These are phyloP conservation scores for Megastigmus dorsalis DNA, from an alignment of 2,888 invertebrate species.

Conservation along the genomic window DNA sequence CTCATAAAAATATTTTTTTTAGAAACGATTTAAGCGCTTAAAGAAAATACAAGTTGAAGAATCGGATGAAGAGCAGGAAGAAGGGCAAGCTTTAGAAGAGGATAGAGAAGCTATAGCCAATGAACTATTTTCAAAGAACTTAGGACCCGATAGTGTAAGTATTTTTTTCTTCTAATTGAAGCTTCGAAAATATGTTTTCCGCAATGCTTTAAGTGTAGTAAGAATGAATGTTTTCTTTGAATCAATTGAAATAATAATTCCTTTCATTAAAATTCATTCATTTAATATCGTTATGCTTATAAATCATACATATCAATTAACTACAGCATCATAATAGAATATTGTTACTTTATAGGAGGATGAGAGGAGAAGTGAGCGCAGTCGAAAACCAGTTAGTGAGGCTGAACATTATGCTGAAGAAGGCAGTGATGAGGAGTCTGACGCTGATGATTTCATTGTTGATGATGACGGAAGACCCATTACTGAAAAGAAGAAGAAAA, in stretches of 20 bases:
- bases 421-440: conserved; percentile 87
- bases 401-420: conserved; percentile 85
- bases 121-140: conserved; percentile 83
- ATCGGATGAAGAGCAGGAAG: conserved; percentile 91
- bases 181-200: no score
- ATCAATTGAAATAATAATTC: no score
- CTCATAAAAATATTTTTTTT: conserved; percentile 52
- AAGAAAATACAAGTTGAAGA: conserved; percentile 91
- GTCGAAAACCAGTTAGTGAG: conserved; percentile 78
- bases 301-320: neutral
- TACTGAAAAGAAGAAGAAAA: conserved; percentile 86
- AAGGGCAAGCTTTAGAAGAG: conserved; percentile 83
- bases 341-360: conserved; percentile 82
- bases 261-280: no score
- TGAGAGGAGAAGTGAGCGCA: conserved; percentile 84
- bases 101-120: conserved; percentile 93
- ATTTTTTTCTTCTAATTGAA: no score
- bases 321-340: neutral
- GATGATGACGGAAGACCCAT: conserved; percentile 95
- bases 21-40: conserved; percentile 92
- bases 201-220: no score
- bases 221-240: no score
- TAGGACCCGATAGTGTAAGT: conserved; percentile 88
- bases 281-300: neutral
- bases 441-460: conserved; percentile 97